Base-by-base conservation (phyloP, 2,888 invertebrate genomes). In the Marasmarcha lunaedactyla region DNA sequence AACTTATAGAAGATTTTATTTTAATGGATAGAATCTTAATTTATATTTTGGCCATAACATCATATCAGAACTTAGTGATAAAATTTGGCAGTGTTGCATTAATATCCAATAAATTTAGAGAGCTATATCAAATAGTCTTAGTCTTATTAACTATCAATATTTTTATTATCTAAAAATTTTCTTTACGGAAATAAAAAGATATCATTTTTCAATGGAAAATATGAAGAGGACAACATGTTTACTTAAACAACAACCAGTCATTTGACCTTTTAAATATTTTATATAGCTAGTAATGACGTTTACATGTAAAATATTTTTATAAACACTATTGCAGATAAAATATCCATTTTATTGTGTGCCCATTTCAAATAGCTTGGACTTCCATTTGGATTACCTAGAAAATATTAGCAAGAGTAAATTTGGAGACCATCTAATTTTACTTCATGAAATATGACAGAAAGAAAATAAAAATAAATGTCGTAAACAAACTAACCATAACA, bases 381-480 rank as follows among this genome's bases (percentile, higher is more conserved):
- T 78, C 83, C 83, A 64, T 74, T 83, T 72, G 81, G 79, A 63
- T 83, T 83, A 83, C 83, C 83, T 83, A 83, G 69, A 83, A 83
- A 79, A 78, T 63, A 74, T 72, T 63, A 54, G 59, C 20, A 20
- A 20, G 20, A 20, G 70, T 77, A 71, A 76, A 72, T 69, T 71
- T 61, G 49, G 54, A 54, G 52, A 54, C 44, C 50, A 50, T 54
- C 46, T 48, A 45, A 49, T 5, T 20, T 20, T 20, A 20, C 20
- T 20, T 20, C 20, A 20, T 20, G 20, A 20, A 20, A 5, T 20
- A 20, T 20, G 42, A 50, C 48, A 47, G 43, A 47, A 50, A 55
- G 47, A 51, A 42, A 61, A 58, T 54, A 44, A 49, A 50, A 54
- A 49, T 45, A 43, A 54, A 55, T 48, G 41, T 54, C 44, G 37